These are phyloP conservation scores for Blastomussa wellsi DNA, from an alignment of 92 coral and sea anemone species.

Conservation along the genomic window DNA sequence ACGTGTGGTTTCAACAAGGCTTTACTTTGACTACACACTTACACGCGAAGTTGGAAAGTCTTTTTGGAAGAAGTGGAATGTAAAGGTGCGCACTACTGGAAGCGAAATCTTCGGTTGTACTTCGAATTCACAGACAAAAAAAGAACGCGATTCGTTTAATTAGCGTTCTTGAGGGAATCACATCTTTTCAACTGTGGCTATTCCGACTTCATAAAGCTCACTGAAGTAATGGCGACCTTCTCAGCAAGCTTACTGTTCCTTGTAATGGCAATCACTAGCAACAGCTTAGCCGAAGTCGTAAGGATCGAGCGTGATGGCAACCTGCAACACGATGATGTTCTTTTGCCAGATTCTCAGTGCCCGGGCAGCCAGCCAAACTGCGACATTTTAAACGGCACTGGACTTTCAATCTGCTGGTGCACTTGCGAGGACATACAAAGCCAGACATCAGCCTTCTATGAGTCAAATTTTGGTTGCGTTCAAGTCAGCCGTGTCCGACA, in stretches of 20 bases:
- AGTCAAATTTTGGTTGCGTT: neutral
- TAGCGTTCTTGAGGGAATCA: constrained; percentile 15
- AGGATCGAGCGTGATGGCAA: neutral
- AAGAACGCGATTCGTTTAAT: neutral
- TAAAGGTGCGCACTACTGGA: neutral
- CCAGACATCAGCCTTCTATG: neutral
- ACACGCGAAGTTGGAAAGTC: neutral
- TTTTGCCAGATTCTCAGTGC: neutral
- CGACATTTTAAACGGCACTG: neutral
- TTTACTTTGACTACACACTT: neutral
- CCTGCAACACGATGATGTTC: neutral
- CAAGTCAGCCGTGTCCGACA: constrained; percentile 7
- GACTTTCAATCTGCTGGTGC: constrained; percentile 1
- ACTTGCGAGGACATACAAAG: neutral
- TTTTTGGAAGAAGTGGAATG: neutral
- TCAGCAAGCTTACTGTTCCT: neutral
- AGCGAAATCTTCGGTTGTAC: neutral
- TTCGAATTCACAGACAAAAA: neutral
- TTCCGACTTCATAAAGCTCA: too few species aligned
- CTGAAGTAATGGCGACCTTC: constrained; percentile 1
- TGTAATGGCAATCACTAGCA: neutral
- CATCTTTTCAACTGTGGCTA: neutral
- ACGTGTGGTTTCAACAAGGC: constrained; percentile 9
- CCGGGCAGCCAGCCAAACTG: neutral
- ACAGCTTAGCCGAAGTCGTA: neutral